Evolutionary conservation across 1,140 invertebrate species (phyloP), one percentile per base, ranked within the genome.

Genomic region (Gryon sp.): DNA sequence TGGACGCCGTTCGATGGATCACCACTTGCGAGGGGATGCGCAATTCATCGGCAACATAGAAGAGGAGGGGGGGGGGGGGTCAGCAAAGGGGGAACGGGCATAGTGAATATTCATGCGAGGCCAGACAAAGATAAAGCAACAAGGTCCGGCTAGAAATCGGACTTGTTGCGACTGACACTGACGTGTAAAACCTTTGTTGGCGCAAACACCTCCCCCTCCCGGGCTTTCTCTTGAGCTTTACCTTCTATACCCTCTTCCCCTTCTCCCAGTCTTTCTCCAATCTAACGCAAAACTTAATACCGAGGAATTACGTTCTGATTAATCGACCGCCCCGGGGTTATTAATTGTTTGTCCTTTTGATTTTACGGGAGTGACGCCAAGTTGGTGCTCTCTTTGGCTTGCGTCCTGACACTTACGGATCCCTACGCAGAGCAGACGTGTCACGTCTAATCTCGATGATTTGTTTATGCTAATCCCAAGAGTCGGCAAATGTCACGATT

Each of bases 91-190:
- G n/a, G 46, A 34, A 28, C 22, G 63, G 60, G 53, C 40, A 48
- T 63, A 77, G 78, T 88, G 86, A 88, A 87, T 89, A 89, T 88
- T 89, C 87, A 87, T 87, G 81, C 60, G 53, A 36, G 45, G 59
- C 46, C 62, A 40, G 50, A 69, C 57, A 76, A 68, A 76, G 73
- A 76, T 57, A 76, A 60, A 76, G 80, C 73, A 78, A 78, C 79
- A 41, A 50, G 80, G 78, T 82, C 77, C 69, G 76, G 80, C 82
- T 82, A 76, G 81, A 85, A 88, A 87, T 88, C 86, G 83, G 86
- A 88, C 87, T 88, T 87, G 87, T 88, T 89, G 87, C 86, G 84
- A 89, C 86, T 89, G 87, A 89, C 87, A 89, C 86, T 89, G 87
- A 89, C 84, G 86, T 88, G 86, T 87, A 86, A n/a, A 86, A 88